These are phyloP conservation scores for Holacanthus passer DNA, from an alignment of 2,113 vertebrate species.

Conservation along the genomic window DNA sequence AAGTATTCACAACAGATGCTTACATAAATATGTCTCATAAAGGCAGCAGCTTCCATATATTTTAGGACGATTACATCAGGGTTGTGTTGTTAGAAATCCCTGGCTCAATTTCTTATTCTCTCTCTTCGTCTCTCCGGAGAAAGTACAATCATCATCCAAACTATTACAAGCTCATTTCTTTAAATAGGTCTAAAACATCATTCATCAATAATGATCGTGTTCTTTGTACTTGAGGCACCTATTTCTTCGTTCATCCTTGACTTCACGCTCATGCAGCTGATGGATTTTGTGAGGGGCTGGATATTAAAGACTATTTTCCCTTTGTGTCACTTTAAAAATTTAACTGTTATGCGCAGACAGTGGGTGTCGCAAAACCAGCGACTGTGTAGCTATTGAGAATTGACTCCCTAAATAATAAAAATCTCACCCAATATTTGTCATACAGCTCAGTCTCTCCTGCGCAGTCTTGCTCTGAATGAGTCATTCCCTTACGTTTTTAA, in stretches of 20 bases:
- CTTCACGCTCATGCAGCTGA: slow-evolving; percentile 7
- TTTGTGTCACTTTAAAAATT: slow-evolving; percentile 21
- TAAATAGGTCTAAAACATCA: slow-evolving; percentile 14
- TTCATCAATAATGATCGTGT: background rate
- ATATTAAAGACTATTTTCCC: slow-evolving; percentile 25
- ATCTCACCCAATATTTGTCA: slow-evolving; percentile 33
- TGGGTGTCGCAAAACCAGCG: background rate
- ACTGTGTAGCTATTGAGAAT: background rate
- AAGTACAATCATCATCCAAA: slow-evolving; percentile 4
- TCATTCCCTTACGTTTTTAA: background rate
- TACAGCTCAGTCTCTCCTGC: slow-evolving; percentile 2
- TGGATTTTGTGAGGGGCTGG: background rate
- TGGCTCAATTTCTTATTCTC: background rate
- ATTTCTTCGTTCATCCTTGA: slow-evolving; percentile 31
- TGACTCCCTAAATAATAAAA: background rate
- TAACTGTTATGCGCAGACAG: slow-evolving; percentile 22
- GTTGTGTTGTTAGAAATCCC: slow-evolving; percentile 6
- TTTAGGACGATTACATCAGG: slow-evolving; percentile 44
- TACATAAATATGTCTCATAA: slow-evolving; percentile 47
- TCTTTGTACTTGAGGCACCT: background rate
- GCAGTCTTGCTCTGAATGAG: background rate
- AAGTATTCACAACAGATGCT: slow-evolving; percentile 38
- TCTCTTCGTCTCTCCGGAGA: background rate
- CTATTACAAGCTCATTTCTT: slow-evolving; percentile 20
- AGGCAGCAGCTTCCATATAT: slow-evolving; percentile 33